Percentiles rank a stretch among this genome's conserved stretches.
These are phyloP conservation scores for Malurus elegans DNA, from an alignment of 2,113 vertebrate species.

Conservation along the genomic window DNA sequence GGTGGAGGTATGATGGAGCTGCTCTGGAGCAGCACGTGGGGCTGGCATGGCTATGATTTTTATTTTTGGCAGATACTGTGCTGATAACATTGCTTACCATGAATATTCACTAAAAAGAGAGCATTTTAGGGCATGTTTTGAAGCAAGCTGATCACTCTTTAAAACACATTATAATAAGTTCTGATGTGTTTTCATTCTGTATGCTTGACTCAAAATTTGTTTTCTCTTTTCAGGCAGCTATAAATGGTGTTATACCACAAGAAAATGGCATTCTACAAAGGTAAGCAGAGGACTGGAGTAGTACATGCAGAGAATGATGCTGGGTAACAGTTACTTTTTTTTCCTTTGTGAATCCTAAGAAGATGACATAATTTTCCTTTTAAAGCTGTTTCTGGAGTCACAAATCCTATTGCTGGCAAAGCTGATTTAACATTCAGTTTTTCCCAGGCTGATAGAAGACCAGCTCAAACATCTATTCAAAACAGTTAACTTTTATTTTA, in stretches of 20 bases:
- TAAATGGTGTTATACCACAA: constrained; percentile 98
- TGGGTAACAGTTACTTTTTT: neutral
- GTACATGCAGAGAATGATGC: neutral
- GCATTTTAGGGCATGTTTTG: neutral
- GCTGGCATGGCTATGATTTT: neutral
- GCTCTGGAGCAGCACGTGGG: accelerated
- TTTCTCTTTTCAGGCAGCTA: constrained; percentile 90
- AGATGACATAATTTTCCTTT: neutral
- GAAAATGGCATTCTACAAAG: constrained; percentile 98
- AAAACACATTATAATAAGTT: neutral
- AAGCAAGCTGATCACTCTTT: neutral
- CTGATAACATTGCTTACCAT: accelerated
- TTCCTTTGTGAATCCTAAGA: neutral
- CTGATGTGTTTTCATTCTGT: neutral
- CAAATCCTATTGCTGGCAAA: neutral
- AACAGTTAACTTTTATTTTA: neutral
- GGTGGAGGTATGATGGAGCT: neutral
- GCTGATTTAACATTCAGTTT: neutral
- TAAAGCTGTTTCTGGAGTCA: neutral
- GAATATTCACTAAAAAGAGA: neutral
- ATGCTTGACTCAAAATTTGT: neutral
- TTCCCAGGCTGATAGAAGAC: neutral
- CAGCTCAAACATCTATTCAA: neutral
- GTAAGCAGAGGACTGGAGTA: constrained; percentile 73
- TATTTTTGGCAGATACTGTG: neutral